phyloP scores from a whole-genome alignment of 2,113 vertebrate species.

The Nematolebias whitei region DNA sequence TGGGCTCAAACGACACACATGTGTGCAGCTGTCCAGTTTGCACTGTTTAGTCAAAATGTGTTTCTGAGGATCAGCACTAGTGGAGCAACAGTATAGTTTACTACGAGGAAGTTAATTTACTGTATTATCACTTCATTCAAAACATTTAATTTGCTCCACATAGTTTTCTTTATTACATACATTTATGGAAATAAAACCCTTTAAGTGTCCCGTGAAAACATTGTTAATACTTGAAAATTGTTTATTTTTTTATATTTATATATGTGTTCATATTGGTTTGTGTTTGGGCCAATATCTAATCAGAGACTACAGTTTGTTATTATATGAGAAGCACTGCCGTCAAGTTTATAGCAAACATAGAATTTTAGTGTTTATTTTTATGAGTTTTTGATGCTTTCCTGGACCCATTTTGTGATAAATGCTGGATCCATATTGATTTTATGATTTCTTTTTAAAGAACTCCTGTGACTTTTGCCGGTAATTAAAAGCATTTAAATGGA shows the following conservation, averaged over 20 bases:
- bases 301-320: no score
- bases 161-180: background rate
- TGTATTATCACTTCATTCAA: background rate
- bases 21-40: constrained; percentile 34
- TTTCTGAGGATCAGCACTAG: constrained; percentile 13
- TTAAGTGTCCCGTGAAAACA: background rate
- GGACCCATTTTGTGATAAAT: background rate
- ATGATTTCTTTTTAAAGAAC: background rate
- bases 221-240: no score
- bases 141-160: background rate
- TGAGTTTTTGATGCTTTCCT: no score
- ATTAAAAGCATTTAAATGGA: background rate
- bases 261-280: no score
- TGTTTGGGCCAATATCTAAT: no score
- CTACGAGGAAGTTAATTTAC: background rate
- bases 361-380: no score
- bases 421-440: no score
- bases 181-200: background rate
- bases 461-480: background rate
- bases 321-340: no score
- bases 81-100: background rate
- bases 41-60: constrained; percentile 20
- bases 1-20: constrained; percentile 43
- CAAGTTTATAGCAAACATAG: no score
- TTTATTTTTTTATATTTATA: no score